Conservation (phyloP, 2,113 vertebrate species). For the Dipodomys merriami region DNA sequence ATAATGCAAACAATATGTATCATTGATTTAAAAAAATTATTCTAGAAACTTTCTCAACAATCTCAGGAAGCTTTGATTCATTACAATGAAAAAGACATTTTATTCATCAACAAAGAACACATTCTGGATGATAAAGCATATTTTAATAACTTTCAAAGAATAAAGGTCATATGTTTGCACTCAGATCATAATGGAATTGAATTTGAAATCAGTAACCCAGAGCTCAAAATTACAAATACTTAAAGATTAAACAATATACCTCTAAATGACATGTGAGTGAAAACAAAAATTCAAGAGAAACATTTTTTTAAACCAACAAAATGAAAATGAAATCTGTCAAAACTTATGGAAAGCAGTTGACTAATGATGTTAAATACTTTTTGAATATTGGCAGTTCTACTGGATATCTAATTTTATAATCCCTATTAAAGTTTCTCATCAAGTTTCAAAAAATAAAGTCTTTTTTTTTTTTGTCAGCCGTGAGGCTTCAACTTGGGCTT, state of each 20-base stretch:
- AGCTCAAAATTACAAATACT: constrained; percentile 19
- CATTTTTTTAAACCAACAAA: neutral
- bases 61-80: constrained; percentile 11
- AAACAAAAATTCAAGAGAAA: constrained; percentile 18
- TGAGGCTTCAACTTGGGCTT: too few relatives aligned
- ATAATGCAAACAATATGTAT: neutral
- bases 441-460: too few relatives aligned
- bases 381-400: too few relatives aligned
- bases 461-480: too few relatives aligned
- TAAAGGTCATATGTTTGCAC: neutral
- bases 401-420: too few relatives aligned
- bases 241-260: constrained; percentile 29
- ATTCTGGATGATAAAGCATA: neutral
- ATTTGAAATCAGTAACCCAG: constrained; percentile 22
- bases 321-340: constrained; percentile 35
- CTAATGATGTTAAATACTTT: too few relatives aligned
- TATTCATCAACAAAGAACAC: constrained; percentile 23
- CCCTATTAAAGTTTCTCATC: too few relatives aligned
- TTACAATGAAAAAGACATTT: neutral
- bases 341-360: neutral
- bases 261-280: neutral
- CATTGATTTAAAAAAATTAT: constrained; percentile 20
- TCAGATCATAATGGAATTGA: neutral
- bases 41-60: constrained; percentile 27
- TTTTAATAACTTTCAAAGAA: neutral